Base-by-base conservation (phyloP, 2,113 vertebrate species). In the Ophiodon elongatus region DNA sequence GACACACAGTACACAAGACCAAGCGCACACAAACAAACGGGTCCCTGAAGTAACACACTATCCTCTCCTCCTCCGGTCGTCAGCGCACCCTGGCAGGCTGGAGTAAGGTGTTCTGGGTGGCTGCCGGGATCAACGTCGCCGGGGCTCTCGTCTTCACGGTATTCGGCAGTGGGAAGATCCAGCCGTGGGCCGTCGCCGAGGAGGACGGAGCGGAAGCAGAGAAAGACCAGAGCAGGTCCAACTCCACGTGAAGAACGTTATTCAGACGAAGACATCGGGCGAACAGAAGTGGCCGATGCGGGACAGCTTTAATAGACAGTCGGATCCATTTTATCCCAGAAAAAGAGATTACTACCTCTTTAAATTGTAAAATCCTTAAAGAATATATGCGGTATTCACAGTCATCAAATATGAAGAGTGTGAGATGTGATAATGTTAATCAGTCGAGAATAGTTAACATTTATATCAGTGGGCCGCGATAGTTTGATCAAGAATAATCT, bases 51-150 rank as follows among this genome's bases (percentile, higher is more conserved):
- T 33, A 2, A 62, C 29, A 10, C 29, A 4, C 13, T 6, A 0
- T 27, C n/a, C 2, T 73, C 65, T 67, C 76, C 65, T 43, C 19
- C 69, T 89, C 5, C 76, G 66, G 15, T 54, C 0, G 41, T 41
- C 85, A 97, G 96, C 93, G 91, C 45, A 83, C 93, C 10, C 85
- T 95, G 73, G 77, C 66, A 0, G 95, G 95, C 31, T 96, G 96
- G 95, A 96, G 79, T 50, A 95, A 84, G 9, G 93, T 96, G 52
- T 97, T 95, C 91, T 94, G 88, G 69, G 0, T 96, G 3, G 76
- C 95, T 0, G 95, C 95, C 0, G 94, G 75, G 29, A 73, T 96
- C 85, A 94, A 88, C 45, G 25, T 85, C 0, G 14, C 66, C 2
- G 96, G 96, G 6, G 91, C 94, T 0, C 1, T 95, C 29, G 6